Base-by-base conservation (phyloP, 2,797 vertebrate genomes). In the Trachops cirrhosus region DNA sequence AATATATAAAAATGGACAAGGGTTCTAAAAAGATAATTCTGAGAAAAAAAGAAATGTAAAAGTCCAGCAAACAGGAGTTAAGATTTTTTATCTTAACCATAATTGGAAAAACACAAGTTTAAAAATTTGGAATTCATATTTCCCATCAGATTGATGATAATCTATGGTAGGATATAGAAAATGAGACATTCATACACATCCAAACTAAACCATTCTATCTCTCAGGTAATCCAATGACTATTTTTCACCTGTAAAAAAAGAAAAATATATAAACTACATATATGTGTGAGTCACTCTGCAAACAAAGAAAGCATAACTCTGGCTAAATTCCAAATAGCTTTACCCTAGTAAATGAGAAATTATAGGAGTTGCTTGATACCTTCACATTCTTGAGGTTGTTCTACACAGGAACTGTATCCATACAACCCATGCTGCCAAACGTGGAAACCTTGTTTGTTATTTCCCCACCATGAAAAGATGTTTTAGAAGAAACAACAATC, bases 401-500 rank as follows among this genome's bases (percentile, higher is more conserved):
- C 71, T 92, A 64, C 12, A 83, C 29, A 64, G n/a, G n/a, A 68
- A 85, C 14, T 34, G 3, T 19, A 6, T 21, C n/a, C 32, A 4
- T 11, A 44, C 37, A 71, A 73, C 6, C 29, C 57, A 37, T 18
- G 68, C 9, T 52, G 32, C 44, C 22, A 89, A 91, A 85, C 64
- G 34, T 6, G 44, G 39, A 18, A 34, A n/a, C 46, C 44, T 32
- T 48, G 68, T 77, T 75, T 75, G 41, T 62, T 52, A 78, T 54
- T 91, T 29, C 44, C 34, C 16, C 3, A n/a, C 24, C 15, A 18
- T 78, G 37, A 78, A 95, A 96, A 78, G 10, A 48, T 24, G 86
- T 29, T 95, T 89, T 46, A 84, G 44, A 89, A 95, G 57, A 95
- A 97, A 77, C 44, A 88, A 64, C 71, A 93, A 68, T 84, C 29